These are phyloP conservation scores for Sarcophaga carnaria DNA, from an alignment of 2,888 invertebrate genomes.

Conservation along the genomic window DNA sequence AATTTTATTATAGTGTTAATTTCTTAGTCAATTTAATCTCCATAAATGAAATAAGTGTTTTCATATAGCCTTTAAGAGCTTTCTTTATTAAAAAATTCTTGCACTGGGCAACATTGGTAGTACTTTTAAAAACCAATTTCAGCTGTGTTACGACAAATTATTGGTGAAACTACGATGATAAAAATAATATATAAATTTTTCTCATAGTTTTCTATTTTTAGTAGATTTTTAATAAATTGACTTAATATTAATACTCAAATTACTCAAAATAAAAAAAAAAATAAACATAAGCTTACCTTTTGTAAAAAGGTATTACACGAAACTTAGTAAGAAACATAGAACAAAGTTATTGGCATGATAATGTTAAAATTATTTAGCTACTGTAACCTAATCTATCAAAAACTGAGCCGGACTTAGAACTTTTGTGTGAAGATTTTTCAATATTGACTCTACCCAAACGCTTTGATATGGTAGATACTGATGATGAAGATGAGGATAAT, in stretches of 20 bases:
- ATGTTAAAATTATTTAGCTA: conserved; percentile 69
- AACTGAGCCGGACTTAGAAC: conserved; percentile 72
- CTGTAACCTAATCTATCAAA: conserved; percentile 80
- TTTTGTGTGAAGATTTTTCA: conserved; percentile 48
- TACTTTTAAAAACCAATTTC: conserved; percentile 4
- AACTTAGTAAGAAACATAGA: conserved; percentile 26
- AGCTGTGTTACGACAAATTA: neutral
- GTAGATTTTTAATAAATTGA: neutral
- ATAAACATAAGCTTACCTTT: conserved; percentile 52
- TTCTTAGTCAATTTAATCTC: neutral
- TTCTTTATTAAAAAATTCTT: neutral
- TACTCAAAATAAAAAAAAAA: conserved; percentile 32
- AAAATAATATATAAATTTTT: conserved; percentile 1
- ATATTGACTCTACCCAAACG: conserved; percentile 74
- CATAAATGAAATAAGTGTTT: conserved; percentile 15
- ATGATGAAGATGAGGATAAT: conserved; percentile 28
- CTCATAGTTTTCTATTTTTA: neutral
- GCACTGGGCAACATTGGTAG: neutral
- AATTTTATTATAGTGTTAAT: too few relatives aligned
- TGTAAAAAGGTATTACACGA: conserved; percentile 30
- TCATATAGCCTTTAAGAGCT: neutral
- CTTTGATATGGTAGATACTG: conserved; percentile 71
- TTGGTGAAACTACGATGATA: conserved; percentile 32
- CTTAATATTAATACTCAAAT: neutral
- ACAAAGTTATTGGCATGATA: conserved; percentile 24